Conservation (phyloP, 1,140 invertebrate species). For the Potamilus streckersoni region DNA sequence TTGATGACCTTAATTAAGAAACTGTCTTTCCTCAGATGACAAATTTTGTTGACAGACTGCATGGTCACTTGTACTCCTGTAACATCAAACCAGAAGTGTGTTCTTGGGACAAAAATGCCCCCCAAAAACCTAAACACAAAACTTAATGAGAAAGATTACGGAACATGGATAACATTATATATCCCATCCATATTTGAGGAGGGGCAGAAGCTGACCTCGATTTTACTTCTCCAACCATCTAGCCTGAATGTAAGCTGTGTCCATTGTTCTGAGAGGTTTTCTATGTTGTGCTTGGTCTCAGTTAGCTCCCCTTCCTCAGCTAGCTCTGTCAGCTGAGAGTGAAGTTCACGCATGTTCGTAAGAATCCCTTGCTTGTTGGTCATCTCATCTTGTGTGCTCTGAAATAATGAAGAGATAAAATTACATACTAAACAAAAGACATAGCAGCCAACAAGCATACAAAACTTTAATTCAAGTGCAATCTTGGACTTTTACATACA, state of each 20-base stretch:
- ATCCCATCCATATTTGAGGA: not conserved
- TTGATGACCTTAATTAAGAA: too few relatives aligned
- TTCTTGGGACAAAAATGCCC: not conserved
- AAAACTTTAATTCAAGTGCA: too few relatives aligned
- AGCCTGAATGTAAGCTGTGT: constrained; percentile 47
- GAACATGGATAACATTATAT: not conserved
- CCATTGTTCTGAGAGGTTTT: constrained; percentile 48
- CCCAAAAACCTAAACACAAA: not conserved
- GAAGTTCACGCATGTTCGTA: constrained; percentile 73
- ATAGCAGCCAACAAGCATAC: too few relatives aligned
- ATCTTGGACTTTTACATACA: too few relatives aligned
- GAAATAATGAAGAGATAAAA: not conserved
- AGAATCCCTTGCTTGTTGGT: constrained; percentile 74
- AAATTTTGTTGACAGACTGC: not conserved
- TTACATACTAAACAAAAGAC: not conserved
- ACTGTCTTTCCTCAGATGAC: too few relatives aligned
- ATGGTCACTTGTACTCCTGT: not conserved
- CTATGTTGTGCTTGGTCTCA: constrained; percentile 43
- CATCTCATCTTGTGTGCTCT: constrained; percentile 75
- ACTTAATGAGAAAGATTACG: not conserved
- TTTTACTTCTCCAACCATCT: constrained; percentile 34
- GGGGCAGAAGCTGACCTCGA: constrained; percentile 34
- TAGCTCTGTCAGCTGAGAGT: constrained; percentile 66
- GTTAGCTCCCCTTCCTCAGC: constrained; percentile 65
- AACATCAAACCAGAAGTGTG: too few relatives aligned